These are phyloP conservation scores for Drosophila rubida DNA, from an alignment of 2,888 invertebrate genomes.

Conservation along the genomic window DNA sequence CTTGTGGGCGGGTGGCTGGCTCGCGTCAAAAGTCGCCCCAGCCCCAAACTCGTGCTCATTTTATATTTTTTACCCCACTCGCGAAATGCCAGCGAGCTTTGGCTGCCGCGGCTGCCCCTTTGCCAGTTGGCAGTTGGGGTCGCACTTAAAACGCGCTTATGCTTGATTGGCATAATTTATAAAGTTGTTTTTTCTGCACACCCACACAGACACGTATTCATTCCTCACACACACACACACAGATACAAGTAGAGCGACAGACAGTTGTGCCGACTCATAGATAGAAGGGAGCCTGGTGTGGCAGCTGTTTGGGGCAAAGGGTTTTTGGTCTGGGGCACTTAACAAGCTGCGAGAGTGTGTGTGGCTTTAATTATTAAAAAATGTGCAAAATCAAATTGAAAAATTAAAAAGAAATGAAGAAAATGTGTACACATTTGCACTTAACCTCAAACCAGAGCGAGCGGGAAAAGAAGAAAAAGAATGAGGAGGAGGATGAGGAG, in stretches of 20 bases:
- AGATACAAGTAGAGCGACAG: slow-evolving; percentile 14
- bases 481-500: too few relatives aligned
- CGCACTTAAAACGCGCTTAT: slow-evolving; percentile 76
- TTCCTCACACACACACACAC: slow-evolving; percentile 1
- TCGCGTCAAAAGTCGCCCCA: slow-evolving; percentile 21
- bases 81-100: not conserved
- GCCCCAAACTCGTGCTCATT: slow-evolving; percentile 24
- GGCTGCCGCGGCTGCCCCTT: slow-evolving; percentile 32
- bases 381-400: slow-evolving; percentile 64
- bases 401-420: slow-evolving; percentile 22
- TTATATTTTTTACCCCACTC: slow-evolving; percentile 20
- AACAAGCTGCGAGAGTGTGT: slow-evolving; percentile 20
- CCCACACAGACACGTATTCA: slow-evolving; percentile 14
- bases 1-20: not conserved
- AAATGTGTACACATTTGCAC: slow-evolving; percentile 62
- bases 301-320: slow-evolving; percentile 5
- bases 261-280: slow-evolving; percentile 46
- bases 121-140: slow-evolving; percentile 44
- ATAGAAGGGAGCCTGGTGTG: slow-evolving; percentile 12
- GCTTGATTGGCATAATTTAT: slow-evolving; percentile 77
- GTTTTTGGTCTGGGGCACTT: slow-evolving; percentile 40
- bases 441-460: slow-evolving; percentile 56
- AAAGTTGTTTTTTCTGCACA: slow-evolving; percentile 51
- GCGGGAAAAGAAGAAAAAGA: slow-evolving; percentile 1
- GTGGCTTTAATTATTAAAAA: slow-evolving; percentile 63